Conservation (phyloP, 2,888 invertebrate genomes). For the Clunio marinus region DNA sequence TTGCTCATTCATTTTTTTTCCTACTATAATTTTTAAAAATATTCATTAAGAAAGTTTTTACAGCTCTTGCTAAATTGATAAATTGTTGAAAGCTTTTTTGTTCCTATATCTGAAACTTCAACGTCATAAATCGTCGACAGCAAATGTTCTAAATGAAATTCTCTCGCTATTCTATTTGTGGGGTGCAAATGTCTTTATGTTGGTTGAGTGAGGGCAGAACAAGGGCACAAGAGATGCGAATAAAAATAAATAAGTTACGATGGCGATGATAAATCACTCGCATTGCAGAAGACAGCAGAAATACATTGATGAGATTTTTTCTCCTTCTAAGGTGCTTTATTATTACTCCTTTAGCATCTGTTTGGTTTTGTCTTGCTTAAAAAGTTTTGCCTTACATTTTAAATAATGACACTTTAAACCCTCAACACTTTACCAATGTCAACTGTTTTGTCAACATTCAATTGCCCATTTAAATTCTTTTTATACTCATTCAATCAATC, state of each 20-base stretch:
- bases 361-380: no score
- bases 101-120: not conserved
- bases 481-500: constrained; percentile 4
- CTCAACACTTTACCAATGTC: no score
- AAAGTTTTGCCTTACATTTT: no score
- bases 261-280: constrained; percentile 9
- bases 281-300: not conserved
- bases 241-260: constrained; percentile 5
- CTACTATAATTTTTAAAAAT: no score
- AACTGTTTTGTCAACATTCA: not conserved
- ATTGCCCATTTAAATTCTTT: not conserved
- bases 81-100: constrained; percentile 13
- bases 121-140: constrained; percentile 22
- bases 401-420: constrained; percentile 13
- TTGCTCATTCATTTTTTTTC: no score
- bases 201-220: not conserved
- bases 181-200: not conserved
- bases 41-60: constrained; percentile 6
- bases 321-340: no score
- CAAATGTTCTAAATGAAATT: constrained; percentile 18
- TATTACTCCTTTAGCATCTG: no score
- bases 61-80: not conserved
- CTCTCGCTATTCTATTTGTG: not conserved
- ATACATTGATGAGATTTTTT: no score
- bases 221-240: not conserved